Evolutionary conservation across 2,797 vertebrate genomes (phyloP).

Genomic region (Xenops minutus): DNA sequence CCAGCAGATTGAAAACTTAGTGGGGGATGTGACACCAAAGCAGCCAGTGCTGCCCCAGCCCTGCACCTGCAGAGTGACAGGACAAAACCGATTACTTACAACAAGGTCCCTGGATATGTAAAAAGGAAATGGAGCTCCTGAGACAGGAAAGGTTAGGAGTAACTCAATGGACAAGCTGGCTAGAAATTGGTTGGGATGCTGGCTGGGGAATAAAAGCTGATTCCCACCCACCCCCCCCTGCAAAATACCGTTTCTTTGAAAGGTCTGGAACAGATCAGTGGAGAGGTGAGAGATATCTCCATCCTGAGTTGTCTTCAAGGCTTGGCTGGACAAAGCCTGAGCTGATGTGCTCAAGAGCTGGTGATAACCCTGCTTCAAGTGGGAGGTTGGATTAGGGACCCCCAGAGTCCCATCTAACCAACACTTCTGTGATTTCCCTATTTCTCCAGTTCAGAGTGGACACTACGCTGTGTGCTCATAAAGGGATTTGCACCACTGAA

Average conservation of each 20-base stretch:
- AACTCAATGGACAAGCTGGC: background rate
- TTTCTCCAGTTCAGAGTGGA: background rate
- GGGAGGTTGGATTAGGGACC: background rate
- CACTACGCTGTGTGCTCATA: background rate
- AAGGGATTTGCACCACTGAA: conserved; percentile 17
- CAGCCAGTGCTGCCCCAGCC: background rate
- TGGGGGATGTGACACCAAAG: background rate
- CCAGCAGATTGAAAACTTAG: background rate
- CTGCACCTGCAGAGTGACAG: background rate
- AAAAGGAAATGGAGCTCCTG: background rate
- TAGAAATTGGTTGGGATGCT: background rate
- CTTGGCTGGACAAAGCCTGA: background rate
- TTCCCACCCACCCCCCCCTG: accelerated
- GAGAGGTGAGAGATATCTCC: background rate
- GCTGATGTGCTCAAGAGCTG: background rate
- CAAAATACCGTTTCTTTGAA: background rate
- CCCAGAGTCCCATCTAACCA: background rate
- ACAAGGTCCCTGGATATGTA: background rate
- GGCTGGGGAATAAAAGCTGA: background rate
- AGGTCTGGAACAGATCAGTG: background rate
- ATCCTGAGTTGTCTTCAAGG: background rate
- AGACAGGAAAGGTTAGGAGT: background rate
- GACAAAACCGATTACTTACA: background rate
- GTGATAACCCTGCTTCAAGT: background rate
- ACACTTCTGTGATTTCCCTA: background rate